Base-by-base conservation (phyloP, 37 sponge, comb jelly and placozoan genomes). In the Halisarca cf. caerulea region DNA sequence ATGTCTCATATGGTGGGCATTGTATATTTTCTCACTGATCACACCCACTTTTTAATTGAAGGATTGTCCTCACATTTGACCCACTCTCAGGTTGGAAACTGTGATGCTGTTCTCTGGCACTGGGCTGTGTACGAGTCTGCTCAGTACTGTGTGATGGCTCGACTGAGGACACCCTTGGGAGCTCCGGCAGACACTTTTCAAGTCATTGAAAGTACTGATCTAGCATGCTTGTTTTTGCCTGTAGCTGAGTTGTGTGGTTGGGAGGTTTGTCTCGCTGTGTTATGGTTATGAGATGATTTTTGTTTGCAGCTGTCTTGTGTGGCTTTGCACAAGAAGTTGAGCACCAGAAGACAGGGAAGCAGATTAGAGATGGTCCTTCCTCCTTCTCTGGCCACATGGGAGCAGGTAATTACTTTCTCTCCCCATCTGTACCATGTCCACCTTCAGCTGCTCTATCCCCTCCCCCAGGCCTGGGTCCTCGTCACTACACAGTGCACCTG, bases 101-200 rank as follows among this genome's bases (percentile, higher is more conserved):
- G 97, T 88, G 95, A 94, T 88, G 90, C 90, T 64, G 82, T 92
- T 47, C 91, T 94, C 58, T 97, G 97, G 97, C 92, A 95, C 81
- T 97, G 97, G 97, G 90, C 91, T 43, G 89, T 91, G 17, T 97
- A 95, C 66, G 95, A 97, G 84, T 80, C 88, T 8, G 95, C 97
- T 0, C 97, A 91, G 84, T 97, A 92, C 80, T 90, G 91, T 81
- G 88, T 97, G 33, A 86, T 94, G 85, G 86, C 95, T 7, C 77
- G 94, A 36, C 92, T 97, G 57, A 90, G 88, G 86, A 97, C 97
- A 24, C 97, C 97, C 8, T 88, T 97, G 27, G 97, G 97, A 2
- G 74, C 82, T 53, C 94, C 97, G 32, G 78, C 85, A 1, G 97
- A 97, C 58, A 97, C 97, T 36, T 97, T 97, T 64, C 87, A 88